A percentile compares a stretch with the other conserved stretches of the same genome.
Conservation (phyloP, 2,113 vertebrate species). For the Oryzias javanicus region DNA sequence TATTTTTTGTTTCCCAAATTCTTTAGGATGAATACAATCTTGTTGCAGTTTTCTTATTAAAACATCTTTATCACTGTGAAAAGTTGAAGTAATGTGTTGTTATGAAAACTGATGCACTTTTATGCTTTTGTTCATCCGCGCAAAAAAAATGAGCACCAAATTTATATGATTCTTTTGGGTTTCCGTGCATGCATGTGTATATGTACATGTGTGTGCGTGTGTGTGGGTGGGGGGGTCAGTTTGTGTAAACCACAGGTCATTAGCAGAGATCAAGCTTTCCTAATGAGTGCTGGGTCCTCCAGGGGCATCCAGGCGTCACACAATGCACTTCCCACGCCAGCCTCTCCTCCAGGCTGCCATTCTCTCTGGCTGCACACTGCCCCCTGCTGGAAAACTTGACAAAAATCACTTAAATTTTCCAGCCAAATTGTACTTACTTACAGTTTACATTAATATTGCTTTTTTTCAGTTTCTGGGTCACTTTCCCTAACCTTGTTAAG, state of each 20-base stretch:
- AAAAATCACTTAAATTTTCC: conserved; percentile 5
- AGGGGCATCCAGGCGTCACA: conserved; percentile 66
- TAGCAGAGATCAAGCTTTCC: conserved; percentile 69
- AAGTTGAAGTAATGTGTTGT: too few species aligned
- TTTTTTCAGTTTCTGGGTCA: not conserved
- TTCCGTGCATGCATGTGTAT: conserved; percentile 17
- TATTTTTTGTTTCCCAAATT: too few species aligned
- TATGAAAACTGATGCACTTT: too few species aligned
- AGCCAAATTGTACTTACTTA: not conserved
- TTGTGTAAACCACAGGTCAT: conserved; percentile 69
- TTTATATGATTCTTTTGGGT: conserved; percentile 1
- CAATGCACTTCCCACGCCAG: conserved; percentile 72
- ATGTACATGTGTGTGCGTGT: conserved; percentile 36
- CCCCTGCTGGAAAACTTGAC: conserved; percentile 76
- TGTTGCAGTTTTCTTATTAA: too few species aligned
- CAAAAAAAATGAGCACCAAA: too few species aligned
- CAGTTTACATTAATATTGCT: not conserved
- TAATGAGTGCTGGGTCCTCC: conserved; percentile 69
- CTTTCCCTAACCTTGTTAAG: too few species aligned
- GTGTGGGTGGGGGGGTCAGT: conserved; percentile 31
- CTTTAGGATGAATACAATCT: too few species aligned
- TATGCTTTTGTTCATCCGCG: too few species aligned
- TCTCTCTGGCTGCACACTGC: conserved; percentile 66
- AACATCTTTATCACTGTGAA: too few species aligned
- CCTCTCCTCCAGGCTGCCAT: conserved; percentile 22